Base-by-base conservation (phyloP, 2,113 vertebrate species). In the Antechinus stuartii region DNA sequence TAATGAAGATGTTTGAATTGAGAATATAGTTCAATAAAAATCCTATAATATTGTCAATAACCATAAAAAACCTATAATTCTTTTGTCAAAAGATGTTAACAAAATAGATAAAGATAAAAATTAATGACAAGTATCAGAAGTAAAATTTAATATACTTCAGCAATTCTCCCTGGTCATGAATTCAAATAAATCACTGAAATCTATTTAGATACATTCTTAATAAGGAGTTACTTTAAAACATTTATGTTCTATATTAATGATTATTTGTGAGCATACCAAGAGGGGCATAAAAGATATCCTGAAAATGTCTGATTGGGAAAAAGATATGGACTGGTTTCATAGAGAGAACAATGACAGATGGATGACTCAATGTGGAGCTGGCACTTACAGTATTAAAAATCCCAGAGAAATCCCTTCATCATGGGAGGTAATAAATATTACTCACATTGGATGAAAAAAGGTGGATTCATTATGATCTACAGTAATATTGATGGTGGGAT, bases 51-150 rank as follows among this genome's bases (percentile, higher is more conserved):
- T 76, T n/a, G 61, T 68, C 27, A 35, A 14, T n/a, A n/a, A 76
- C 1, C 35, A 76, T n/a, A 76, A n/a, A 35, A 57, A 76, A 91
- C 0, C 0, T 90, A 52, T 52, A 53, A 93, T 92, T 92, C 95
- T 30, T 22, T 89, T 24, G 4, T 49, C 76, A 96, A 47, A 97
- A 10, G 91, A n/a, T 3, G 47, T 93, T 93, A 90, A 76, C 14
- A 96, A 90, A 96, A 93, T 91, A 90, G 3, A 94, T n/a, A 93
- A 61, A 35, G 3, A 27, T 49, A 3, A 27, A 55, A 94, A 23
- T 55, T 68, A 94, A 50, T 53, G 68, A 91, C 57, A 50, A 94
- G 53, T 56, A 92, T 26, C 61, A 76, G 1, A 90, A 91, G 24
- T 0, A 35, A 35, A 50, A 54, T 55, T 25, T 84, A 9, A 42